A percentile compares a stretch with the other conserved stretches of the same genome.
Conservation (phyloP, 2,797 vertebrate species). For the Microhierax caerulescens region DNA sequence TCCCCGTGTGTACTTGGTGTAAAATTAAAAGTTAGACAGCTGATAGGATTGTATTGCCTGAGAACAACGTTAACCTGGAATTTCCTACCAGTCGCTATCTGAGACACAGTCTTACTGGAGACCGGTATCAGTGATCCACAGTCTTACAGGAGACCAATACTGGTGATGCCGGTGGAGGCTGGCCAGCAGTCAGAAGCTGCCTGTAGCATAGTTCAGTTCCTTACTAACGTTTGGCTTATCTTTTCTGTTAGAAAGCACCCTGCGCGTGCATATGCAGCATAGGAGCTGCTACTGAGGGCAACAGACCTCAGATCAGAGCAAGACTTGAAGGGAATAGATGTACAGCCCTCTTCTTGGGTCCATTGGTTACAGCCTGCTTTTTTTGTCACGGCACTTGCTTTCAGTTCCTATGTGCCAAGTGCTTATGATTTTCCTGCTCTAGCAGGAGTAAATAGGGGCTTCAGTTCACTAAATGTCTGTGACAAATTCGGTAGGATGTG, state of each 20-base stretch:
- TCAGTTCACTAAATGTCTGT: not conserved
- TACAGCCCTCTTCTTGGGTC: not conserved
- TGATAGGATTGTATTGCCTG: fast-evolving
- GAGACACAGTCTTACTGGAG: not conserved
- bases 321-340: not conserved
- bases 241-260: not conserved
- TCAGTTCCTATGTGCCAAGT: not conserved
- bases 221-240: not conserved
- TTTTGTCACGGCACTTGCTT: not conserved
- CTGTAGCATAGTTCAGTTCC: not conserved
- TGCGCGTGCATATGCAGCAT: not conserved
- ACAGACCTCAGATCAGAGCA: not conserved
- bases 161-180: not conserved
- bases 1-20: not conserved
- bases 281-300: not conserved
- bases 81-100: not conserved
- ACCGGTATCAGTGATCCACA: not conserved
- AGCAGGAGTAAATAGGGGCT: not conserved
- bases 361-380: not conserved
- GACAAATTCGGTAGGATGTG: not conserved
- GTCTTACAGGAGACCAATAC: not conserved
- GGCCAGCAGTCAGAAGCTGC: not conserved
- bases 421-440: not conserved
- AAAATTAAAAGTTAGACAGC: not conserved
- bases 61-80: not conserved